phyloP scores from a whole-genome alignment of 2,113 vertebrate species.

The Strigops habroptila region DNA sequence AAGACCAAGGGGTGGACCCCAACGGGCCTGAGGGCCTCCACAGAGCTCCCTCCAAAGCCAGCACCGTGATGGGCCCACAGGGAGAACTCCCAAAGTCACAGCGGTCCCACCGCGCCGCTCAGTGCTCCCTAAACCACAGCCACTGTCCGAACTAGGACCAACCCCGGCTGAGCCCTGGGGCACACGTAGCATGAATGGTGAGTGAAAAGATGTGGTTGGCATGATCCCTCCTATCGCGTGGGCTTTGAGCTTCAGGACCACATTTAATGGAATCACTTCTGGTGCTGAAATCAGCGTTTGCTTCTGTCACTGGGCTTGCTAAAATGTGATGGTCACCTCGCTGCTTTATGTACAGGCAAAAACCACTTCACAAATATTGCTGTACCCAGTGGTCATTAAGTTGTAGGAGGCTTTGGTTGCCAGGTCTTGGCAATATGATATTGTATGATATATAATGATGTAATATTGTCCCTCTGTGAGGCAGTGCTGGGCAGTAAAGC shows the following conservation, averaged over 20 bases:
- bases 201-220: background rate
- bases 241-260: background rate
- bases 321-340: background rate
- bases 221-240: background rate
- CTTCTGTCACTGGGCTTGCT: background rate
- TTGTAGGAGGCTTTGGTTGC: background rate
- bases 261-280: background rate
- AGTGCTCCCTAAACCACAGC: background rate
- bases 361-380: background rate
- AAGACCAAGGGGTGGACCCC: no score
- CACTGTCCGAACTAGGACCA: background rate
- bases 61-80: fast-evolving
- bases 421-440: background rate
- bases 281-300: background rate
- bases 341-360: background rate
- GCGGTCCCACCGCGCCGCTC: fast-evolving
- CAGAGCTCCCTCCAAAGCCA: background rate
- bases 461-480: background rate
- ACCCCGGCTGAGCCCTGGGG: background rate
- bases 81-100: background rate
- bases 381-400: background rate
- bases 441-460: background rate
- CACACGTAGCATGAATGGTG: fast-evolving
- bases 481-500: background rate
- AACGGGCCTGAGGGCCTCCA: fast-evolving